Percentiles rank a stretch among this genome's conserved stretches.
Evolutionary conservation across 2,113 vertebrate species (phyloP).

Genomic region (Ceratotherium simum): DNA sequence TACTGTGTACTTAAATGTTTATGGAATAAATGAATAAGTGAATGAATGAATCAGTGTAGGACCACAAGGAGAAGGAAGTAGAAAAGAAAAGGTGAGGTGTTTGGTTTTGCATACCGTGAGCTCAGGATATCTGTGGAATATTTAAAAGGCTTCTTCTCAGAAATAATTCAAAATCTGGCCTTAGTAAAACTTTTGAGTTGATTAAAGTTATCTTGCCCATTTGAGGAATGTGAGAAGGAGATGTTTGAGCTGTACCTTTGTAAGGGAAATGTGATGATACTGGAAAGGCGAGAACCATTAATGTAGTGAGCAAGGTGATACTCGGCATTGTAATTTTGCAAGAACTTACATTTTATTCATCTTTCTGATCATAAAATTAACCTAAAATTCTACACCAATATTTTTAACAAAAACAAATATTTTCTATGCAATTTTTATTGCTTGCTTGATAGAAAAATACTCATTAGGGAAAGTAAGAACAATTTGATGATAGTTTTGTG

Average conservation of each 20-base stretch:
- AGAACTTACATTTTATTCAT: neutral
- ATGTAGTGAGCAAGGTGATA: fast-evolving
- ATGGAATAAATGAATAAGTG: too few relatives aligned
- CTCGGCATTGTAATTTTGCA: fast-evolving
- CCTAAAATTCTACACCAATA: neutral
- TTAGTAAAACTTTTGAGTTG: neutral
- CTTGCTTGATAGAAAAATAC: neutral
- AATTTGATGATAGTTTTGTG: neutral
- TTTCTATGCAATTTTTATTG: neutral
- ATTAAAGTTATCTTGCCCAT: neutral
- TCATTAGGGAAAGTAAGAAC: neutral
- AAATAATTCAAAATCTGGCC: neutral
- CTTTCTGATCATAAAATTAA: neutral
- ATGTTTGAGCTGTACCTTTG: neutral
- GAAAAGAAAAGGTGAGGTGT: neutral
- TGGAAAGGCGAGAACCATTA: fast-evolving
- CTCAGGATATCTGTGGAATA: neutral
- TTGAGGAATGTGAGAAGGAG: neutral
- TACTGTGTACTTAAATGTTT: neutral
- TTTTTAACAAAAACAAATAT: neutral
- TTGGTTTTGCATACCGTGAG: neutral
- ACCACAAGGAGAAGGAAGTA: neutral
- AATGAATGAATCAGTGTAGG: neutral
- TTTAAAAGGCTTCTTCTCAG: neutral
- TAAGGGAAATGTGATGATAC: fast-evolving